Percentiles rank a stretch among this genome's conserved stretches.
These are phyloP conservation scores for Sula dactylatra DNA, from an alignment of 2,113 vertebrate species.

Conservation along the genomic window DNA sequence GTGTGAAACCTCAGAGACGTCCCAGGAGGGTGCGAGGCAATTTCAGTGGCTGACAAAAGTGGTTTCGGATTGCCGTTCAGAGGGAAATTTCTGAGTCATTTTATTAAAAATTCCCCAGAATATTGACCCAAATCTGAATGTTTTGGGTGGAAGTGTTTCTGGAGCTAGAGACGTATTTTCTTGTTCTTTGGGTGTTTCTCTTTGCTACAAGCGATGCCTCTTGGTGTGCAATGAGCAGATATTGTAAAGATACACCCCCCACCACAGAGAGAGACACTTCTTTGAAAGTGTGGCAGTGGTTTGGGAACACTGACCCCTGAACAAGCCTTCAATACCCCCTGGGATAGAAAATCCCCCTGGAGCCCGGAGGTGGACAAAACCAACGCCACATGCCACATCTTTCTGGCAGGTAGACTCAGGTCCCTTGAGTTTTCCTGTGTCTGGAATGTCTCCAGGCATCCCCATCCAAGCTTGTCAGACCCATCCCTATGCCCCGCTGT, in stretches of 20 bases:
- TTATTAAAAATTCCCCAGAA: not conserved
- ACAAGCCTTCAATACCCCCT: not conserved
- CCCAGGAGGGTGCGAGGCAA: not conserved
- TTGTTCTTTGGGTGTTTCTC: not conserved
- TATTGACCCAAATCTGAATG: not conserved
- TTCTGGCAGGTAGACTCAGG: not conserved
- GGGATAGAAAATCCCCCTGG: not conserved
- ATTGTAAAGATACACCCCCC: not conserved
- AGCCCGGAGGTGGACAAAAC: not conserved
- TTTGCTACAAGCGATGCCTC: not conserved
- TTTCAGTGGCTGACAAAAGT: slow-evolving; percentile 6
- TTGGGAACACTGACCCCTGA: not conserved
- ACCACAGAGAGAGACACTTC: not conserved
- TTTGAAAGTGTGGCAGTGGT: not conserved
- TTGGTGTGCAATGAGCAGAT: not conserved
- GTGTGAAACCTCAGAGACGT: not conserved
- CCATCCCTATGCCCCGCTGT: rapidly evolving
- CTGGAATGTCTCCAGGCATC: not conserved
- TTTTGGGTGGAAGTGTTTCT: not conserved
- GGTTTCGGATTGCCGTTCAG: not conserved
- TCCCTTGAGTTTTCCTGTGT: not conserved
- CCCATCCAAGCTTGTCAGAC: not conserved
- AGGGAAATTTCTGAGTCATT: not conserved
- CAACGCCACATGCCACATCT: rapidly evolving
- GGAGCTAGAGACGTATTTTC: not conserved